Percentiles rank a stretch among this genome's conserved stretches.
Evolutionary conservation across 2,888 invertebrate species (phyloP).

Genomic region (Sarcophaga variegata): DNA sequence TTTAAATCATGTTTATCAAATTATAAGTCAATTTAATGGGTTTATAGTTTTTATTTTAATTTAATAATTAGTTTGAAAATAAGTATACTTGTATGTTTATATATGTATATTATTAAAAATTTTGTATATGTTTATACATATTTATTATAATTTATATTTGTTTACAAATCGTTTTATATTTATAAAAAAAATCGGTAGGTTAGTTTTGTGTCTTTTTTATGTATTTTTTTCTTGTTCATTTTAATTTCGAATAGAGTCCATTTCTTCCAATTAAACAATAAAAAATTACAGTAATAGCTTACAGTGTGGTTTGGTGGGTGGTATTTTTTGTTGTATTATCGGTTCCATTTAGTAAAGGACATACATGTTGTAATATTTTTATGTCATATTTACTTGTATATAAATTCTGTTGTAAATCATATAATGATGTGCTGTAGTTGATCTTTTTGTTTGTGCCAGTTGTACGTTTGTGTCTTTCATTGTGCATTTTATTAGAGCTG

Average conservation of each 20-base stretch:
- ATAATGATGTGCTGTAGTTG: slow-evolving; percentile 49
- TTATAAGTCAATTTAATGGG: not conserved
- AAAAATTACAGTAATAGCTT: slow-evolving; percentile 39
- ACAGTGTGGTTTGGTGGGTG: slow-evolving; percentile 44
- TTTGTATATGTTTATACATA: slow-evolving; percentile 48
- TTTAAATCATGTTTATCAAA: too few relatives aligned
- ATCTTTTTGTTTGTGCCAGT: slow-evolving; percentile 55
- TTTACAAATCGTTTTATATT: slow-evolving; percentile 28
- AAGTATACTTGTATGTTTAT: not conserved
- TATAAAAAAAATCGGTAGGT: slow-evolving; percentile 53
- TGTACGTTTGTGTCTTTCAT: slow-evolving; percentile 29
- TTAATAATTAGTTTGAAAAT: not conserved
- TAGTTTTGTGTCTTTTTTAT: not conserved
- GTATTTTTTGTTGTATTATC: slow-evolving; percentile 21
- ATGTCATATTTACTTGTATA: slow-evolving; percentile 11
- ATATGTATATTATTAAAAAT: slow-evolving; percentile 46
- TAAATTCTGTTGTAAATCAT: slow-evolving; percentile 12
- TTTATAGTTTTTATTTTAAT: not conserved
- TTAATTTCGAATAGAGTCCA: slow-evolving; percentile 30
- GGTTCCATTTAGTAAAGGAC: slow-evolving; percentile 38
- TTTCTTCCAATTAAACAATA: slow-evolving; percentile 17
- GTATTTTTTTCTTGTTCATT: not conserved
- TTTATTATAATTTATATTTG: slow-evolving; percentile 33
- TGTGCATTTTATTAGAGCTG: slow-evolving; percentile 54
- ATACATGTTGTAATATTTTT: slow-evolving; percentile 10